Percentiles rank a stretch among this genome's conserved stretches.
Conservation (phyloP, 2,888 invertebrate genomes). For the Dioctria rufipes region DNA sequence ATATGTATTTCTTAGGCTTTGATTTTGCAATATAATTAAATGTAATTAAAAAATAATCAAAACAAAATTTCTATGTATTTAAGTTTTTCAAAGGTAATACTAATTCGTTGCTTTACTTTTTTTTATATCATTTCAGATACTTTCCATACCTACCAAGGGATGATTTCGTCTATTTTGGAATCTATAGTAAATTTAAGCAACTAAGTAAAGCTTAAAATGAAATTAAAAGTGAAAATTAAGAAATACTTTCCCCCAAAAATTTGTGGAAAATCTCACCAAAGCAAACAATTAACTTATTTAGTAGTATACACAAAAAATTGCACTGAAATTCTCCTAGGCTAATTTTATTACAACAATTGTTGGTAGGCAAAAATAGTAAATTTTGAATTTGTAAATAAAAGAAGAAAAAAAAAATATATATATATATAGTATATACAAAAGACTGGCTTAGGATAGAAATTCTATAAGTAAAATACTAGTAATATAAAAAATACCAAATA, state of each 20-base stretch:
- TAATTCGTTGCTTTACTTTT: background rate
- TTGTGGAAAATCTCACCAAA: constrained; percentile 36
- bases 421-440: constrained; percentile 1
- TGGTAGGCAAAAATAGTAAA: background rate
- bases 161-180: background rate
- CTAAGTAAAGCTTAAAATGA: constrained; percentile 39
- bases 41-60: too few species aligned
- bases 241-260: constrained; percentile 57
- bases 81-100: too few species aligned
- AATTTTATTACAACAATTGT: background rate
- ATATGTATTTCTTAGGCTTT: too few species aligned
- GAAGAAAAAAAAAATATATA: constrained; percentile 14
- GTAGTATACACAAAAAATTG: background rate
- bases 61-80: too few species aligned
- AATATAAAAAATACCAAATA: background rate
- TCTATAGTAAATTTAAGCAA: background rate
- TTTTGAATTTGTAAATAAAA: constrained; percentile 33
- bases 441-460: constrained; percentile 43
- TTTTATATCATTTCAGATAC: constrained; percentile 21
- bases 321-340: constrained; percentile 1
- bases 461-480: background rate
- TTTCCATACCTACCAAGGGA: background rate
- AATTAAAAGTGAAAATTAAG: constrained; percentile 55
- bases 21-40: too few species aligned
- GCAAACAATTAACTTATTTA: constrained; percentile 6